These are phyloP conservation scores for Acrossocheilus fasciatus DNA, from an alignment of 2,797 vertebrate species.

Conservation along the genomic window DNA sequence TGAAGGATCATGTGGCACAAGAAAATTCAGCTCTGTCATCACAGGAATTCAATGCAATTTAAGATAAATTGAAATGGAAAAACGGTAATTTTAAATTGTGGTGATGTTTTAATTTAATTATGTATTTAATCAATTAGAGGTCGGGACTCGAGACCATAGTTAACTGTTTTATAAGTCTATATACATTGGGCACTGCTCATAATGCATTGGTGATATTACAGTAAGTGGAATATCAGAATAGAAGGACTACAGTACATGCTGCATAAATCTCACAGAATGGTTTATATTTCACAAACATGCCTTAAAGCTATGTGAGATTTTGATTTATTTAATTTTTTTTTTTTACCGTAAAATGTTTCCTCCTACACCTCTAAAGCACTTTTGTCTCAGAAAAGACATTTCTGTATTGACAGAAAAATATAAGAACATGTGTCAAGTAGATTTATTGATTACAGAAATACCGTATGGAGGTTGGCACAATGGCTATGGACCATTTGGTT, in stretches of 20 bases:
- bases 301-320: not conserved
- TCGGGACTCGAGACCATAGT: no score
- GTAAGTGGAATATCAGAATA: not conserved
- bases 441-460: conserved; percentile 85
- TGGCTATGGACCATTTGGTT: conserved; percentile 94
- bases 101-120: not conserved
- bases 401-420: not conserved
- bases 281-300: not conserved
- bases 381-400: not conserved
- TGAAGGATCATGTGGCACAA: not conserved
- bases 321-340: no score
- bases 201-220: not conserved
- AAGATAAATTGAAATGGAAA: no score
- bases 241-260: not conserved
- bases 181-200: not conserved
- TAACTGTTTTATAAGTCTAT: not conserved
- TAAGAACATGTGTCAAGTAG: not conserved
- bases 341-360: not conserved
- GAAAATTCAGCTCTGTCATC: not conserved
- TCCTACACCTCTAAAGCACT: not conserved
- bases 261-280: not conserved
- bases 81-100: not conserved
- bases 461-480: conserved; percentile 92
- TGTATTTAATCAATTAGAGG: no score
- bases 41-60: not conserved